Conservation (phyloP, 2,888 invertebrate genomes). For the Cremastinae sp. region DNA sequence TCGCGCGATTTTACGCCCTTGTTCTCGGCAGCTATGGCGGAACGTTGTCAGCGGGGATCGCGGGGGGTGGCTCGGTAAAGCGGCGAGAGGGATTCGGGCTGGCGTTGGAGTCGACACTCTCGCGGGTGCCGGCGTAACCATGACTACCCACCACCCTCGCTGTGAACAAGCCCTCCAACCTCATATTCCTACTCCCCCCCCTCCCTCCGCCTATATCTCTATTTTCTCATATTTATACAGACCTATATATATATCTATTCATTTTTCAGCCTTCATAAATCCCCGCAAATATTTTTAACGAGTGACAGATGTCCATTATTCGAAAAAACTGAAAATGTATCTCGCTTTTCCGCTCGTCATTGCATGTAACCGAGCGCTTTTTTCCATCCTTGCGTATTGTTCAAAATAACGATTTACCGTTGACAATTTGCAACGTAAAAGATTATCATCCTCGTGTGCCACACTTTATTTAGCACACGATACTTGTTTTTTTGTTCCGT, state of each 20-base stretch:
- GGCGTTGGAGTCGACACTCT: constrained; percentile 83
- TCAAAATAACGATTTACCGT: neutral
- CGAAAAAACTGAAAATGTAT: constrained; percentile 27
- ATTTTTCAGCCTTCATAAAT: constrained; percentile 60
- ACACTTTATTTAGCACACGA: too few relatives aligned
- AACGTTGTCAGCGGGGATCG: constrained; percentile 64
- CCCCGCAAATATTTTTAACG: constrained; percentile 65
- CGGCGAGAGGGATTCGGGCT: constrained; percentile 81
- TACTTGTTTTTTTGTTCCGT: too few relatives aligned
- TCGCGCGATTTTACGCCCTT: neutral
- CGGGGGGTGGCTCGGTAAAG: constrained; percentile 67
- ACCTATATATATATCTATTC: constrained; percentile 11
- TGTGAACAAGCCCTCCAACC: constrained; percentile 78
- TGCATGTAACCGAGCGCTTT: neutral
- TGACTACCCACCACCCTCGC: constrained; percentile 82
- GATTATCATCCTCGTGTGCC: too few relatives aligned
- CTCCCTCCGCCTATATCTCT: constrained; percentile 79
- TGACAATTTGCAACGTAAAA: too few relatives aligned
- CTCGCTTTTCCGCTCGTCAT: neutral
- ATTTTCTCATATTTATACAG: constrained; percentile 69
- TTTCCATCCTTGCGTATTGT: neutral
- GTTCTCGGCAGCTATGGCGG: constrained; percentile 39
- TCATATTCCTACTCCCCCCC: constrained; percentile 80
- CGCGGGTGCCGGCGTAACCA: constrained; percentile 85
- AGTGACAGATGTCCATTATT: constrained; percentile 52